Base-by-base conservation (phyloP, 2,113 vertebrate genomes). In the Catagonus wagneri region DNA sequence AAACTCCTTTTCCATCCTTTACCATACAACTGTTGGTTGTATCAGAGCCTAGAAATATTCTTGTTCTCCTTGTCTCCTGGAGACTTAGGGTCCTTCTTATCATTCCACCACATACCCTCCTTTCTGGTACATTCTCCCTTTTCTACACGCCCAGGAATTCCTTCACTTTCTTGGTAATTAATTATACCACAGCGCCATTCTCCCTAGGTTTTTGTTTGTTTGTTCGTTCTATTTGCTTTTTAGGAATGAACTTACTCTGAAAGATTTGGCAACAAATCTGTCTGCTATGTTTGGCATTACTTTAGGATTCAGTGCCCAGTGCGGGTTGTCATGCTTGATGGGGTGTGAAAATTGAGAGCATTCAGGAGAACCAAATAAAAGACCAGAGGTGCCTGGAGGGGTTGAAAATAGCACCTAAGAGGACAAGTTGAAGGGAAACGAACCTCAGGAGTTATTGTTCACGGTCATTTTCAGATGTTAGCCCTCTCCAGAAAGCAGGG, bases 291-390 rank as follows among this genome's bases (percentile, higher is more conserved):
- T 92, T 94, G 89, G 32, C 19, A 74, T 89, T 74, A 27, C 29
- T 81, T 93, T 93, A 87, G 58, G 87, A 79, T 94, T 90, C 17
- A 29, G n/a, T 87, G 17, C 65, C 89, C 11, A 50, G 52, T 58
- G 61, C 54, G 87, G 23, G 69, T 90, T 92, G 76, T 74, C 50
- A 83, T 63, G 60, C 84, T 92, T 90, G n/a, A 85, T 66, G 90
- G 94, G 58, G 22, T 81, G 9, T 92, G 56, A 96, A 93, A 80
- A 89, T 83, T 89, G 72, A 79, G 23, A 83, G 19, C 34, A 63
- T 95, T 85, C 23, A 44, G 58, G 88, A 69, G 56, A 78, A 56
- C 56, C 89, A 69, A 91, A 89, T 27, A 92, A 92, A 78, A 63
- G 58, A 63, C 54, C 44, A 13, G 17, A 72, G 54, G 52, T 78